Base-by-base conservation (phyloP, 1,140 invertebrate genomes). In the Helicorthomorpha holstii region DNA sequence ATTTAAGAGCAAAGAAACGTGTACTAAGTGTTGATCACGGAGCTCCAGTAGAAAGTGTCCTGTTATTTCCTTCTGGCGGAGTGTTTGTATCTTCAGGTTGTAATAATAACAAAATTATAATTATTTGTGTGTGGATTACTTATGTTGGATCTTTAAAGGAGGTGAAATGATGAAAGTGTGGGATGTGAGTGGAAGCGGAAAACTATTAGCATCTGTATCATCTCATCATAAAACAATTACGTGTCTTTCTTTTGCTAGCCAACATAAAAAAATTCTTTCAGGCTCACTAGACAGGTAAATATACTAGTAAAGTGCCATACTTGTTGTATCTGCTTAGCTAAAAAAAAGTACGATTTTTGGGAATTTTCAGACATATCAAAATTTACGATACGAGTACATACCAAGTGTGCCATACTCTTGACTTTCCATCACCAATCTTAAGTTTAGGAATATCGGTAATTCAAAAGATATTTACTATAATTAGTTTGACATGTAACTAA, bases 191-290 rank as follows among this genome's bases (percentile, higher is more conserved):
- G 75, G 82, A 54, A 85, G 85, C 49, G 89, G 91, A 4, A 82
- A 82, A 65, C 66, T 93, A 51, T 63, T 95, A 10, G 78, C 82
- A 12, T 79, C 77, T 66, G 74, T 91, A 59, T 78, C 79, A 42
- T 79, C 86, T 63, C 83, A 97, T 67, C 89, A 96, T 63, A 97
- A 97, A 74, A 93, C 91, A 1, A 79, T 97, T 1, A 95, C 89
- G 1, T 82, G 81, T 57, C 60, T 95, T 22, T 69, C 75, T 57
- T 72, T 92, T 51, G 82, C 83, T 22, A 83, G 79, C 23, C 79
- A 88, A 63, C 82, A 81, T 24, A 80, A 78, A 52, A 75, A 85
- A 59, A 70, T 98, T 34, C 63, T 97, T 55, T 94, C 91, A 7
- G 88, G 81, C 3, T 91, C 88, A 1, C 69, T 97, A 43, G 94